A percentile compares a stretch with the other conserved stretches of the same genome.
These are phyloP conservation scores for Microcebus ravelobensis DNA, from an alignment of 2,113 vertebrate species.

Conservation along the genomic window DNA sequence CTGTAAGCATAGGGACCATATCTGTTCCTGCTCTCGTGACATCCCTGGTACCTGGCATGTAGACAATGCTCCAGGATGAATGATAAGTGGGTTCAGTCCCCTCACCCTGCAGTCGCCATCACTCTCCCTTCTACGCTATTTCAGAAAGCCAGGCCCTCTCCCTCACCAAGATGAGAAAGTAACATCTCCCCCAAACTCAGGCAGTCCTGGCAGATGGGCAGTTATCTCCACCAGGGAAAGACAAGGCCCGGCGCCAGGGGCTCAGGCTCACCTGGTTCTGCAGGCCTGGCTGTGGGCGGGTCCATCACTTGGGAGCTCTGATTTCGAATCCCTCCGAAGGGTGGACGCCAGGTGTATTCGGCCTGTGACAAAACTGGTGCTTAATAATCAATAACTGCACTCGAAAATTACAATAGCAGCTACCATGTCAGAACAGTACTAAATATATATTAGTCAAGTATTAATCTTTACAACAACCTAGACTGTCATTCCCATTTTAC, in stretches of 20 bases:
- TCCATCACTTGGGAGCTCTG: constrained; percentile 86
- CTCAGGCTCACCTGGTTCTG: constrained; percentile 90
- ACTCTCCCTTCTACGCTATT: neutral
- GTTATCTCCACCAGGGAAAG: rapidly evolving
- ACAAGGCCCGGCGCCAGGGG: rapidly evolving
- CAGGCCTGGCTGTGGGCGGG: constrained; percentile 81
- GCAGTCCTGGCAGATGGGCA: too few species aligned
- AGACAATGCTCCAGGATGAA: neutral
- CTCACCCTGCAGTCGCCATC: neutral
- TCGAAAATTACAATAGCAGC: neutral
- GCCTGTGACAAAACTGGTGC: constrained; percentile 68
- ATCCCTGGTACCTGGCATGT: neutral
- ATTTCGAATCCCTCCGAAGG: constrained; percentile 89
- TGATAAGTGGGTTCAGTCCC: neutral
- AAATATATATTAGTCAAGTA: neutral
- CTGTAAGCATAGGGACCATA: rapidly evolving
- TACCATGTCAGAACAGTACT: rapidly evolving
- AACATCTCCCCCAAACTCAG: neutral
- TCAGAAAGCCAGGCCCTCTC: neutral
- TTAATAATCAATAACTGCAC: neutral
- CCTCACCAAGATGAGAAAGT: neutral
- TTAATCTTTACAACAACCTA: neutral
- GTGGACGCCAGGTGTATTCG: constrained; percentile 93
- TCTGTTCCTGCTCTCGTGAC: neutral
- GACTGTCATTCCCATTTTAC: neutral